Conservation (phyloP, 2,888 invertebrate species). For the Pseudolycoriella hygida region DNA sequence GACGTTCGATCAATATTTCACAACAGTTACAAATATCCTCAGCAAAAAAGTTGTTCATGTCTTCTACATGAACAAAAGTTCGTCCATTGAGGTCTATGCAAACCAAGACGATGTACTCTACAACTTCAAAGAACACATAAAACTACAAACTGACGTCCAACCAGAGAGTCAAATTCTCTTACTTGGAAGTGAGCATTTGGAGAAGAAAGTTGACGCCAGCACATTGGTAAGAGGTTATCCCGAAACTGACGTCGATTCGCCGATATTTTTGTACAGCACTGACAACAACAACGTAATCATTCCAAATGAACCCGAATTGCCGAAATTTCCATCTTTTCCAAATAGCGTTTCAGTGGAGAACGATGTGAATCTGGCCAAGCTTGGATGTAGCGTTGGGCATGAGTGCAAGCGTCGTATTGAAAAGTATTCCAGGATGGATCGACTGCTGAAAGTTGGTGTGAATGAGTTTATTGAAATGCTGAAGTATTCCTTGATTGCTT, state of each 20-base stretch:
- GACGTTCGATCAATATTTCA: conserved; percentile 86
- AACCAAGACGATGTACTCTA: conserved; percentile 62
- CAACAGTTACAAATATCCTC: conserved; percentile 62
- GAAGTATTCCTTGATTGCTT: conserved; percentile 37
- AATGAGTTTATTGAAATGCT: conserved; percentile 52
- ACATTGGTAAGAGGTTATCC: conserved; percentile 31
- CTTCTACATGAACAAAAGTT: conserved; percentile 71
- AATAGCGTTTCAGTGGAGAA: conserved; percentile 74
- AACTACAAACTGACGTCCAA: conserved; percentile 70
- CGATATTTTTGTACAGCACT: conserved; percentile 63
- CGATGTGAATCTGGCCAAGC: conserved; percentile 80
- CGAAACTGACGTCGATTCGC: conserved; percentile 44
- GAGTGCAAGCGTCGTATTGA: conserved; percentile 61
- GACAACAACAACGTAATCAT: conserved; percentile 67
- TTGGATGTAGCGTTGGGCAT: conserved; percentile 74
- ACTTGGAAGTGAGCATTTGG: conserved; percentile 47
- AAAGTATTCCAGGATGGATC: conserved; percentile 38
- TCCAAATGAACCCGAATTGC: conserved; percentile 47
- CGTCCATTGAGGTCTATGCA: conserved; percentile 56
- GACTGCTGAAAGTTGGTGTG: conserved; percentile 53
- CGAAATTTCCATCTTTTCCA: conserved; percentile 79
- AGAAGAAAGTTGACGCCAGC: conserved; percentile 42
- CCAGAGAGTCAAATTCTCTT: conserved; percentile 70
- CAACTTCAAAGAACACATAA: conserved; percentile 62
- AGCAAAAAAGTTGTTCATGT: conserved; percentile 57